Conservation (phyloP, 2,797 vertebrate genomes). For the Scyliorhinus canicula region DNA sequence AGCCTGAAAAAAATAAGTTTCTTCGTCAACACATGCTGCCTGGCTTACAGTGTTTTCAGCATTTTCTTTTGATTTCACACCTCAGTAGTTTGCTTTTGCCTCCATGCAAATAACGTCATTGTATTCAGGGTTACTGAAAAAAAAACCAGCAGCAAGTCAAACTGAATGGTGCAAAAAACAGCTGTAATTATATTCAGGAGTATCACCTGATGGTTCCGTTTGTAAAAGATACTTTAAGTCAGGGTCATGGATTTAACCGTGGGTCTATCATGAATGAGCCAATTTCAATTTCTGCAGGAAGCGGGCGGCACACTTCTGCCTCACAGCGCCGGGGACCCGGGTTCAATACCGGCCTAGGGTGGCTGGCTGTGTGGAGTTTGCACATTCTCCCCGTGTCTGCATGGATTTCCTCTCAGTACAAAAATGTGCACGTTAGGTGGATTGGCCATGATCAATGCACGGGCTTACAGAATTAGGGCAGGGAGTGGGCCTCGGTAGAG, state of each 20-base stretch:
- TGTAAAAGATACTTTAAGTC: not conserved
- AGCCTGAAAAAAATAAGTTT: too few relatives aligned
- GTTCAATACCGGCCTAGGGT: too few relatives aligned
- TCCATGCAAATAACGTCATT: not conserved
- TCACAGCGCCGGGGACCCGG: too few relatives aligned
- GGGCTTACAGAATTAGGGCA: too few relatives aligned
- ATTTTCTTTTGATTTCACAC: not conserved
- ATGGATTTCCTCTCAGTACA: too few relatives aligned
- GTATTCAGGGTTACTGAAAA: not conserved
- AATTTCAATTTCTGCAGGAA: not conserved
- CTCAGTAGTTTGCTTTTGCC: not conserved
- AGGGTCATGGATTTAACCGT: not conserved
- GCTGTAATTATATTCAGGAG: not conserved
- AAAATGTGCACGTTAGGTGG: too few relatives aligned
- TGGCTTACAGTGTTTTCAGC: not conserved
- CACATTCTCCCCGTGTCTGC: too few relatives aligned
- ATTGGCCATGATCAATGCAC: too few relatives aligned
- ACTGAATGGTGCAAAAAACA: not conserved
- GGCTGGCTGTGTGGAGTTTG: too few relatives aligned
- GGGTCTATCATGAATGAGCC: not conserved
- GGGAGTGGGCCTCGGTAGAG: too few relatives aligned
- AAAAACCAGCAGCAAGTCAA: not conserved
- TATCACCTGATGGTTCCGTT: not conserved
- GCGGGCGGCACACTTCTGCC: too few relatives aligned
- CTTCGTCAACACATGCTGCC: not conserved